Percentiles rank a stretch among this genome's conserved stretches.
Conservation (phyloP, 1,140 invertebrate genomes). For the Cotesia typhae region DNA sequence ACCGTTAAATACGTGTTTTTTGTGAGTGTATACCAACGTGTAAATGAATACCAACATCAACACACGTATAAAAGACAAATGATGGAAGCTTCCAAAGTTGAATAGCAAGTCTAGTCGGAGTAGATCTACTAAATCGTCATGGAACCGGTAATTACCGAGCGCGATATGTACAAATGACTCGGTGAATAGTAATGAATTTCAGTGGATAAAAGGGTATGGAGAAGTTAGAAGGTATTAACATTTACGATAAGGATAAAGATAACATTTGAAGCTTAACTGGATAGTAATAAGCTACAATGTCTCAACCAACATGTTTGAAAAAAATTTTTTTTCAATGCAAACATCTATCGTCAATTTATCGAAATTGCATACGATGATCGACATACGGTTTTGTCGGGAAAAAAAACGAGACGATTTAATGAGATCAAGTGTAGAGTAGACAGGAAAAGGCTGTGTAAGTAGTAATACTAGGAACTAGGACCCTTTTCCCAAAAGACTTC, state of each 20-base stretch:
- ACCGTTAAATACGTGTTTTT: too few relatives aligned
- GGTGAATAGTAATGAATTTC: slow-evolving; percentile 52
- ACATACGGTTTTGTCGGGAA: slow-evolving; percentile 33
- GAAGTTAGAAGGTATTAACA: background rate
- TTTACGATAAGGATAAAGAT: slow-evolving; percentile 1
- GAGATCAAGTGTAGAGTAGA: slow-evolving; percentile 39
- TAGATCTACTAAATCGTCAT: slow-evolving; percentile 30
- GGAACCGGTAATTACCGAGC: slow-evolving; percentile 46
- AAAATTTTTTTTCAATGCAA: too few relatives aligned
- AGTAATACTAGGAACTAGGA: background rate
- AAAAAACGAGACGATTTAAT: slow-evolving; percentile 52
- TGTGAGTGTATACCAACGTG: background rate
- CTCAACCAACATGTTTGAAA: too few relatives aligned
- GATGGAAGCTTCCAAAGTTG: slow-evolving; percentile 41
- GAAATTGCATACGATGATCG: slow-evolving; percentile 20
- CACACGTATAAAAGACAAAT: slow-evolving; percentile 41
- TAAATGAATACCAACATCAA: background rate
- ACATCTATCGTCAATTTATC: too few relatives aligned
- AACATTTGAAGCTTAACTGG: slow-evolving; percentile 38
- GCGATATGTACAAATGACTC: slow-evolving; percentile 44
- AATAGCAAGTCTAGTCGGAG: slow-evolving; percentile 37
- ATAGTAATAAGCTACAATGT: too few relatives aligned
- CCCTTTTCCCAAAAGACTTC: slow-evolving; percentile 53
- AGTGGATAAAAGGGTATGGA: slow-evolving; percentile 41
- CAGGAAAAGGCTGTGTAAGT: slow-evolving; percentile 12